phyloP scores from a whole-genome alignment of 1,140 invertebrate genomes.

The Tetramorium simillimum region DNA sequence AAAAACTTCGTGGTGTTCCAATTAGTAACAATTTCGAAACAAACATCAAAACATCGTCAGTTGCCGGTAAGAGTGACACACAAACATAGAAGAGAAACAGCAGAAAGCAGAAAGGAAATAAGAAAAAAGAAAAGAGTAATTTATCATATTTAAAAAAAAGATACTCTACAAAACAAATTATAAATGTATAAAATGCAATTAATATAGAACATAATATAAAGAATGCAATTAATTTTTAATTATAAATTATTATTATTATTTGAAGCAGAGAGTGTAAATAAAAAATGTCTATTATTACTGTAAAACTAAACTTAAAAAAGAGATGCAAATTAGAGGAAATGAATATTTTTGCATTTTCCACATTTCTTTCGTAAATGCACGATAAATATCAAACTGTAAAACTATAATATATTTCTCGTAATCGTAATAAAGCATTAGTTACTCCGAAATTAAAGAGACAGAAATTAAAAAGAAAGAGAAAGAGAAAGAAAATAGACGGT shows the following conservation, averaged over 20 bases:
- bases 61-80: constrained; percentile 26
- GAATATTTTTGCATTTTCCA: background rate
- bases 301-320: background rate
- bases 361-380: background rate
- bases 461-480: no score
- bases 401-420: background rate
- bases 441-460: background rate
- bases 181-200: background rate
- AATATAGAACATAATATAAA: background rate
- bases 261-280: background rate
- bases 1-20: constrained; percentile 51
- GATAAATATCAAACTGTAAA: background rate
- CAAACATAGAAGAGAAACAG: background rate
- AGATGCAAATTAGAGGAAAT: background rate
- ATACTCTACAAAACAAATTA: background rate
- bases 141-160: background rate
- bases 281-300: background rate
- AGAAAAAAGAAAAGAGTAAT: background rate
- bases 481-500: no score
- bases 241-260: no score
- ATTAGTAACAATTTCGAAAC: constrained; percentile 67
- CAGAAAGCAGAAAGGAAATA: background rate
- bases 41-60: constrained; percentile 59
- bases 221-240: background rate
- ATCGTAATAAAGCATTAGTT: background rate